Evolutionary conservation across 2,113 vertebrate genomes (phyloP).

Genomic region (Cyphomyrus discorhynchus): DNA sequence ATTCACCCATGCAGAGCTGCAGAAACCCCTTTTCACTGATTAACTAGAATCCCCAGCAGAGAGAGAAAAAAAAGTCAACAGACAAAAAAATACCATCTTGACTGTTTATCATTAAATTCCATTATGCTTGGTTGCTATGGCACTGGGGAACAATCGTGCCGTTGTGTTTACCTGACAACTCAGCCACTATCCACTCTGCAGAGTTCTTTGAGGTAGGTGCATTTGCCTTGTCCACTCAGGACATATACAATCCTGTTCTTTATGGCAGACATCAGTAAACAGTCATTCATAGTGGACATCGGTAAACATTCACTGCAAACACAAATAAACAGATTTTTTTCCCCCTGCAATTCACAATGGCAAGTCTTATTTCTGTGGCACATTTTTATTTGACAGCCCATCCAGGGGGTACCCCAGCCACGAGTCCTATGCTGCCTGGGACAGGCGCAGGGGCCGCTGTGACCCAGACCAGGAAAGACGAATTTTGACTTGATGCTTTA

Average conservation of each 20-base stretch:
- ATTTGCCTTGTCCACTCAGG: neutral
- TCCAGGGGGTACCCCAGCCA: neutral
- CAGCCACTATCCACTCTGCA: neutral
- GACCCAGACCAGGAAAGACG: neutral
- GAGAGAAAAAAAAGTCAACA: neutral
- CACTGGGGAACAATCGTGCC: neutral
- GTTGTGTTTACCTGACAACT: neutral
- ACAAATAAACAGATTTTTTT: neutral
- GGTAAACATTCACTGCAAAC: neutral
- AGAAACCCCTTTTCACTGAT: neutral
- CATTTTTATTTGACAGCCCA: neutral
- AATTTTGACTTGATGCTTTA: neutral
- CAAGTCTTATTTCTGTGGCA: neutral
- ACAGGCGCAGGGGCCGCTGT: neutral
- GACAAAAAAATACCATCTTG: neutral
- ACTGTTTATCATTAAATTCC: slow-evolving; percentile 10
- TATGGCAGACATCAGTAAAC: neutral
- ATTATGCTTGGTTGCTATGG: slow-evolving; percentile 3
- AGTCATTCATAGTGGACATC: neutral
- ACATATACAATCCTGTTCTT: neutral
- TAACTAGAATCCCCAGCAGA: neutral
- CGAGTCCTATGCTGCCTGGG: neutral
- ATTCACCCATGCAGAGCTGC: neutral
- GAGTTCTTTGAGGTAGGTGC: neutral
- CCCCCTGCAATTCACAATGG: neutral